Evolutionary conservation across 2,113 vertebrate genomes (phyloP).

Genomic region (Epinephelus cyanopodus): DNA sequence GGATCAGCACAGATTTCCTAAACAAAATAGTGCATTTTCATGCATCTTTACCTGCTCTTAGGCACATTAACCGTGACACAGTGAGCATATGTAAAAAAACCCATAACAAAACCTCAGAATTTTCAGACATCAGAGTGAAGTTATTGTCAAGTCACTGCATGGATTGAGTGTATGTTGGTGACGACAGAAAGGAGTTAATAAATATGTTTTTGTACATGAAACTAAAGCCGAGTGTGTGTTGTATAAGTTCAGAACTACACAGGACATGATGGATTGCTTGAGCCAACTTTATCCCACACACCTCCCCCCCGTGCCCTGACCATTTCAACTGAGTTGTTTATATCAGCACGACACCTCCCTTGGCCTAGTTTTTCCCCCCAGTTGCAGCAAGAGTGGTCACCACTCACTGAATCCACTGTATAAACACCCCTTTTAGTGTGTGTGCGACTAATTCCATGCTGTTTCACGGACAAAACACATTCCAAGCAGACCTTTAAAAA

Average conservation of each 20-base stretch:
- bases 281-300: conserved; percentile 37
- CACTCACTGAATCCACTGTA: conserved; percentile 38
- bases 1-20: conserved; percentile 14
- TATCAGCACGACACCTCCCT: conserved; percentile 64
- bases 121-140: background rate
- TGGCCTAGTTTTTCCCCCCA: conserved; percentile 65
- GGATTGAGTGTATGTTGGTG: background rate
- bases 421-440: conserved; percentile 41
- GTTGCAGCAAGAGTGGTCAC: conserved; percentile 46
- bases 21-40: background rate
- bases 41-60: background rate
- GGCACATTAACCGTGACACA: background rate
- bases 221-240: conserved; percentile 13
- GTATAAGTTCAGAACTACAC: conserved; percentile 1
- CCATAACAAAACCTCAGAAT: too few relatives aligned
- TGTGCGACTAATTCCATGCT: conserved; percentile 19
- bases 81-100: background rate
- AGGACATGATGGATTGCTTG: conserved; percentile 29
- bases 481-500: background rate
- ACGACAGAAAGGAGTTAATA: background rate
- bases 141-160: background rate
- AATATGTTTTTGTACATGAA: background rate
- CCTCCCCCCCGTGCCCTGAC: conserved; percentile 13
- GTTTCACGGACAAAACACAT: conserved; percentile 28
- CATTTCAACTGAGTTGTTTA: conserved; percentile 71